A percentile compares a stretch with the other conserved stretches of the same genome.
Evolutionary conservation across 2,113 vertebrate genomes (phyloP).

Genomic region (Vombatus ursinus): DNA sequence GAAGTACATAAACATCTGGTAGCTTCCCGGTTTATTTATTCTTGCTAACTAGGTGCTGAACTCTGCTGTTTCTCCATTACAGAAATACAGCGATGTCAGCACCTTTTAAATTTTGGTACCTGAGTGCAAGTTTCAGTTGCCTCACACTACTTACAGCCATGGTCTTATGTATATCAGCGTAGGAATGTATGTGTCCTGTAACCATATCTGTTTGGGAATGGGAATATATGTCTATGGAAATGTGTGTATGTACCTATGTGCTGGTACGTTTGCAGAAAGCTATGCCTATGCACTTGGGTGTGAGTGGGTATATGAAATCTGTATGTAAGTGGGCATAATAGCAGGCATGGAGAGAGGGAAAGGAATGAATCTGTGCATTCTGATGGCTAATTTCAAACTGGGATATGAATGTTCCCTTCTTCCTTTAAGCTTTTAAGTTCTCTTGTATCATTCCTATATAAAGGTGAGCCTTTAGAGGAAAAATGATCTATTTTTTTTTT

Average conservation of each 20-base stretch:
- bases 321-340: no score
- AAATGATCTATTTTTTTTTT: neutral
- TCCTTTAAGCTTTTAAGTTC: conserved; percentile 16
- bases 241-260: fast-evolving
- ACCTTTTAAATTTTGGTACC: neutral
- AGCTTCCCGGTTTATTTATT: neutral
- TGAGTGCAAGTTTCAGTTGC: neutral
- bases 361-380: neutral
- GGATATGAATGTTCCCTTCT: neutral
- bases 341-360: neutral
- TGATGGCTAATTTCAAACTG: conserved; percentile 7
- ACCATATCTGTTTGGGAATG: neutral
- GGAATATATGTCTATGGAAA: neutral
- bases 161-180: neutral
- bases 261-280: neutral
- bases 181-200: neutral
- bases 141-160: neutral
- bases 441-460: neutral
- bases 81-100: neutral
- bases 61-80: neutral
- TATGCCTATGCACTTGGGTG: neutral
- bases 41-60: neutral
- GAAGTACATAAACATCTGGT: neutral
- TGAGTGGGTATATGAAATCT: neutral
- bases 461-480: neutral